A percentile compares a stretch with the other conserved stretches of the same genome.
These are phyloP conservation scores for Tinea trinotella DNA, from an alignment of 2,888 invertebrate genomes.

Conservation along the genomic window DNA sequence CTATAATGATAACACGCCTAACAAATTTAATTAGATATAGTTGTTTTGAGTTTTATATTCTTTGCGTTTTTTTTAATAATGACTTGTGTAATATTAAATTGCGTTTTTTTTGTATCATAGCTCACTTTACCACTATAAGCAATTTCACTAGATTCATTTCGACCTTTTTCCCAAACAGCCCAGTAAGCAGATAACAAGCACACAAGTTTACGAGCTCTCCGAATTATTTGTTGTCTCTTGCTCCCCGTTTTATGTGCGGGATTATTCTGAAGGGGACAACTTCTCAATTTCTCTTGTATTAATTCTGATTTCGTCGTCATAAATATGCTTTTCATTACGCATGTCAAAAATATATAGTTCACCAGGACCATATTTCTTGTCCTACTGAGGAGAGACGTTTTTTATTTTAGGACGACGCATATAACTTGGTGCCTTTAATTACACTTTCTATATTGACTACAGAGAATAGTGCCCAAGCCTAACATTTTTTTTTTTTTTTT, in stretches of 20 bases:
- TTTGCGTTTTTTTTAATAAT: too few relatives aligned
- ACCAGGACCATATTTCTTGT: too few relatives aligned
- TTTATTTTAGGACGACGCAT: too few relatives aligned
- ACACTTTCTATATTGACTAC: too few relatives aligned
- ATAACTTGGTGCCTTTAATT: too few relatives aligned
- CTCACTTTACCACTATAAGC: neutral
- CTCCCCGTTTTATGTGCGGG: conserved; percentile 6
- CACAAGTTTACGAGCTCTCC: conserved; percentile 42
- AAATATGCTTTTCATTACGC: neutral
- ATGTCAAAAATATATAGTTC: too few relatives aligned
- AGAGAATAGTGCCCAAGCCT: too few relatives aligned
- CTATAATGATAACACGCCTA: too few relatives aligned
- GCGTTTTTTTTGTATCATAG: neutral
- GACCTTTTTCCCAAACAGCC: neutral
- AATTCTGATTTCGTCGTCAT: neutral
- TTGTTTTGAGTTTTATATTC: too few relatives aligned
- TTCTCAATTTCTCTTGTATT: neutral
- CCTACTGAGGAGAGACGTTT: too few relatives aligned
- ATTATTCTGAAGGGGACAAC: neutral
- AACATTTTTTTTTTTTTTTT: too few relatives aligned
- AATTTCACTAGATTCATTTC: neutral
- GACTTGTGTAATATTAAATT: neutral
- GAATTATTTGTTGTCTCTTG: conserved; percentile 27
- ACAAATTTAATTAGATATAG: too few relatives aligned
- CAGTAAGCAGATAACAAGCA: conserved; percentile 40